Conservation (phyloP, 2,113 vertebrate species). For the Heterochromis multidens region DNA sequence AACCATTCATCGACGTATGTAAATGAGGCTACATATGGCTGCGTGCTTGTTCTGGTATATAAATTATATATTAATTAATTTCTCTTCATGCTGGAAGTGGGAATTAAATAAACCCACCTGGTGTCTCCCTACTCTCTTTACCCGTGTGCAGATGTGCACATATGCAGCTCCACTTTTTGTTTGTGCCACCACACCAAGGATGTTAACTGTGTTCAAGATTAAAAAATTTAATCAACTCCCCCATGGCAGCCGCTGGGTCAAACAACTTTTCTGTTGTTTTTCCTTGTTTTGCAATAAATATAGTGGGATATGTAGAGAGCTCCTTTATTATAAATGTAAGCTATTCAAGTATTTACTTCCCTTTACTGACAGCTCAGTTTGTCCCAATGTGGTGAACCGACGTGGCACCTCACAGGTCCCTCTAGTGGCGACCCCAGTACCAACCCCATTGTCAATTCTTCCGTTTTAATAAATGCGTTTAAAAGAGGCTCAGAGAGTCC, state of each 20-base stretch:
- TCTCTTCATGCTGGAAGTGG: background rate
- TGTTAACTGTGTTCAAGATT: background rate
- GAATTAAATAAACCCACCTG: background rate
- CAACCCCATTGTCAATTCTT: background rate
- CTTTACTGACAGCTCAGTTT: no score
- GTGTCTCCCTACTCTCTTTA: background rate
- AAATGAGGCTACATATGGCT: background rate
- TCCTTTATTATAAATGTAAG: no score
- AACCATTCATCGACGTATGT: accelerated
- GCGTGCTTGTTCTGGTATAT: background rate
- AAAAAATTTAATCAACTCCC: no score
- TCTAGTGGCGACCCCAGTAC: background rate
- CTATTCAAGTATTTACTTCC: no score
- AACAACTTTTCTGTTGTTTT: no score
- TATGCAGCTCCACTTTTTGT: background rate
- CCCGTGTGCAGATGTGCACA: background rate
- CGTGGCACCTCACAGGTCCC: background rate
- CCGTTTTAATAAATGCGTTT: background rate
- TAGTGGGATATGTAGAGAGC: no score
- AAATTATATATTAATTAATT: no score
- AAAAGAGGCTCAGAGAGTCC: no score
- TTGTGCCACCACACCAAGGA: background rate
- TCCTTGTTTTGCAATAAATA: no score
- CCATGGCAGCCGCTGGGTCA: no score
- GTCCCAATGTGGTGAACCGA: background rate